Conservation (phyloP, 2,797 vertebrate species). For the Sebastes variabilis region DNA sequence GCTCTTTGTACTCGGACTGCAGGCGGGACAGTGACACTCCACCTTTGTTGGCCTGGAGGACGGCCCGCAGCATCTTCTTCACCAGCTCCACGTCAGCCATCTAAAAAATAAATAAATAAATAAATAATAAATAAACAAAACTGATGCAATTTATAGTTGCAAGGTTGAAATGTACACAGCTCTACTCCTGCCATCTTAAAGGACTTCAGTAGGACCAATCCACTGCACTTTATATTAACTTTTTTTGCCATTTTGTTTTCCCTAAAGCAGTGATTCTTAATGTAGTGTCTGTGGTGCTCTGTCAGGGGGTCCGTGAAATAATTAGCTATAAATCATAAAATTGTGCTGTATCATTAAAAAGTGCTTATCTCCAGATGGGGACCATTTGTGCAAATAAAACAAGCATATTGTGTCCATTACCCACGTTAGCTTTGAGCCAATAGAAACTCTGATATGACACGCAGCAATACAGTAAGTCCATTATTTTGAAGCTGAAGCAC, state of each 20-base stretch:
- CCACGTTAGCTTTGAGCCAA: too few relatives aligned
- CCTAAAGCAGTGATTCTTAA: too few relatives aligned
- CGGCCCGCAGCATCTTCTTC: conserved; percentile 89
- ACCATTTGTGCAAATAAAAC: neutral
- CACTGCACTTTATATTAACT: neutral
- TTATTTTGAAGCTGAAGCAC: too few relatives aligned
- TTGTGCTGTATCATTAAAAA: neutral
- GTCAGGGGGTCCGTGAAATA: too few relatives aligned
- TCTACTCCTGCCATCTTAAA: neutral
- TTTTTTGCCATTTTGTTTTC: too few relatives aligned
- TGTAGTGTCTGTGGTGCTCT: too few relatives aligned
- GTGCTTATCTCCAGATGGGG: neutral
- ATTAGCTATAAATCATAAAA: too few relatives aligned
- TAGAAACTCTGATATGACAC: too few relatives aligned
- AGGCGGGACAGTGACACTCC: conserved; percentile 86
- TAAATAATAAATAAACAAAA: neutral
- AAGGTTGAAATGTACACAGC: neutral
- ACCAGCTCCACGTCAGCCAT: conserved; percentile 91
- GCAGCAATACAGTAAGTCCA: too few relatives aligned
- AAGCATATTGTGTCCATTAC: too few relatives aligned
- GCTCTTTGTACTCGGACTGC: conserved; percentile 89
- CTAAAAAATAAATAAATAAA: conserved; percentile 37
- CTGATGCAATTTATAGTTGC: too few relatives aligned
- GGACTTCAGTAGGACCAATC: neutral
- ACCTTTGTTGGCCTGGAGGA: conserved; percentile 88